Base-by-base conservation (phyloP, 2,888 invertebrate genomes). In the Perizoma flavofasciatum region DNA sequence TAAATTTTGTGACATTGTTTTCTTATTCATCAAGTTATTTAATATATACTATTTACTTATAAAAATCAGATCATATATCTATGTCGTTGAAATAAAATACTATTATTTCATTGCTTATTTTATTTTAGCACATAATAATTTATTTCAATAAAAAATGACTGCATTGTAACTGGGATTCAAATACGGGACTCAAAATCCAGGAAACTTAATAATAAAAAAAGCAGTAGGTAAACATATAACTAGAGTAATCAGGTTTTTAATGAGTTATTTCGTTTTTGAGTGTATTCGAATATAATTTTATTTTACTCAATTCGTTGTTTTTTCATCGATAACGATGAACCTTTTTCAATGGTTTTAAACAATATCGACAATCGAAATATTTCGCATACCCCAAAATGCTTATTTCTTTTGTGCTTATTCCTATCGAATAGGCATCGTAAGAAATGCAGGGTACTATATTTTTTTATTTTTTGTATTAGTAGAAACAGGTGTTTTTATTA, bases 51-150 rank as follows among this genome's bases (percentile, higher is more conserved):
- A 71, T 67, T 65, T 70, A 70, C 70, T 67, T 78, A 79, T 68
- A 77, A 80, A 79, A 72, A 78, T 87, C 88, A 88, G 88, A 88
- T 88, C 87, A 76, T 77, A 78, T 73, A 66, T 11, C 66, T 61
- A 70, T 75, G 70, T 77, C 68, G 70, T 75, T 73, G 60, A 70
- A 68, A 71, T 58, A 66, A 70, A 70, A 64, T 69, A 67, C 45
- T 59, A 69, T 72, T 71, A 73, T 65, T 69, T 75, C 70, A 67
- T 76, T 75, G 35, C 39, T 40, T 46, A 55, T 9, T 65, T 70
- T 73, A 70, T 71, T 63, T 70, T 70, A 71, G 66, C 65, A 69
- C 47, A 62, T 67, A 50, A 22, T 47, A 34, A 44, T 44, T 53
- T 34, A 70, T 69, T 71, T 72, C 63, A 70, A 72, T 72, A 73